Base-by-base conservation (phyloP, 2,113 vertebrate species). In the Acrocephalus arundinaceus region DNA sequence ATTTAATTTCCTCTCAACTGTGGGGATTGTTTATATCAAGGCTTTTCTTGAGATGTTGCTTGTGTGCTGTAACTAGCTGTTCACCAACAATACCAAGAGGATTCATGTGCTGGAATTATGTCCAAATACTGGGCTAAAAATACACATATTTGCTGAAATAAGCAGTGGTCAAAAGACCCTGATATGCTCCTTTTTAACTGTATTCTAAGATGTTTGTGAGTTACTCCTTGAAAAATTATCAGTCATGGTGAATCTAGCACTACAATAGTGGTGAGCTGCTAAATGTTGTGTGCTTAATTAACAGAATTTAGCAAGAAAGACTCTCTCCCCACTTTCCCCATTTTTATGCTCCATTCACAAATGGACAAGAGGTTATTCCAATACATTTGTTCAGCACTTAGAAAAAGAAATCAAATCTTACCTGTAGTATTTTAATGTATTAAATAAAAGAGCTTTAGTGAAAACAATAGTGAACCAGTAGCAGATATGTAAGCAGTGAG, bases 251-350 rank as follows among this genome's bases (percentile, higher is more conserved):
- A 45, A 77, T 33, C 16, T 76, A 43, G 7, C 27, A 82, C 39
- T 21, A 27, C 2, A 59, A 25, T 25, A 1, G 11, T 39, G 20
- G 9, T 46, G 15, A 89, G 22, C 11, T 89, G 24, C 33, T 87
- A 77, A 84, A 46, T 33, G 15, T 21, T 66, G 3, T 43, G 19
- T 37, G 1, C 6, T 66, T 41, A 70, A 66, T 54, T 39, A 46
- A 11, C 17, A 46, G 2, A 51, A 17, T 61, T 68, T 35, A 30
- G 16, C 2, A 25, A 33, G 13, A 58, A 3, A 79, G 3, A 12
- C 17, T 45, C 1, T n/a, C 25, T 84, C 8, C 11, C 8, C 13
- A 43, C 0, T 5, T 71, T 22, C 24, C 9, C 4, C 17, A 11
- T 80, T 74, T 83, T 35, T 63, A 3, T 86, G 25, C 7, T 70